These are phyloP conservation scores for Labia minor DNA, from an alignment of 2,888 invertebrate species.

Conservation along the genomic window DNA sequence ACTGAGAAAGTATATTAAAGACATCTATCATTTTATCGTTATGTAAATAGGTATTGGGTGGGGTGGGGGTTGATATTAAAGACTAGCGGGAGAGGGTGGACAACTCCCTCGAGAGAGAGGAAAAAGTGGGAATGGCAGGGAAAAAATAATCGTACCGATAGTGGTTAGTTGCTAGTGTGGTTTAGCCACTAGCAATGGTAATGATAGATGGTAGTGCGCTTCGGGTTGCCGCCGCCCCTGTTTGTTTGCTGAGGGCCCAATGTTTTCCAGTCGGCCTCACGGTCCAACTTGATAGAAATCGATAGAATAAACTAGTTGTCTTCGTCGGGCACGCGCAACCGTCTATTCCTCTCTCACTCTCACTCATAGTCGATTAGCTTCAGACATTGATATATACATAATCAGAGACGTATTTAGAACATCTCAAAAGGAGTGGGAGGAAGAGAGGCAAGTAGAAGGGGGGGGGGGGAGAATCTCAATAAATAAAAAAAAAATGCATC, in stretches of 20 bases:
- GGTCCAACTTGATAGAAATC: constrained; percentile 13
- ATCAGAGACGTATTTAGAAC: constrained; percentile 2
- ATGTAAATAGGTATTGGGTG: background rate
- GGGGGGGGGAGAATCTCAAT: too few species aligned
- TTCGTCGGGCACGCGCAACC: background rate
- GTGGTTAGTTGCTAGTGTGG: background rate
- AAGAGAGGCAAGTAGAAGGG: too few species aligned
- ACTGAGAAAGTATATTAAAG: background rate
- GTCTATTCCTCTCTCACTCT: background rate
- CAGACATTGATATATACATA: constrained; percentile 13
- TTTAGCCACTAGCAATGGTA: background rate
- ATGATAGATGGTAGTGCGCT: background rate
- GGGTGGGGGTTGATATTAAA: background rate
- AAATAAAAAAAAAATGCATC: too few species aligned
- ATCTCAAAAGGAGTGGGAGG: background rate
- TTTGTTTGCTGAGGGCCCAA: constrained; percentile 2
- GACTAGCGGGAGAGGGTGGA: background rate
- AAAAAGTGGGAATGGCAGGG: background rate
- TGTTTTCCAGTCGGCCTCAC: background rate
- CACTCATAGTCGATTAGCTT: background rate
- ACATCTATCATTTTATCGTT: constrained; percentile 5
- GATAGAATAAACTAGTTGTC: constrained; percentile 13
- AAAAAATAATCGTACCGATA: too few species aligned
- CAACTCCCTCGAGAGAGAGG: background rate
- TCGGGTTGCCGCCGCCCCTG: background rate